Percentiles rank a stretch among this genome's conserved stretches.
These are phyloP conservation scores for Chymomyza procnemis DNA, from an alignment of 2,888 invertebrate species.

Conservation along the genomic window DNA sequence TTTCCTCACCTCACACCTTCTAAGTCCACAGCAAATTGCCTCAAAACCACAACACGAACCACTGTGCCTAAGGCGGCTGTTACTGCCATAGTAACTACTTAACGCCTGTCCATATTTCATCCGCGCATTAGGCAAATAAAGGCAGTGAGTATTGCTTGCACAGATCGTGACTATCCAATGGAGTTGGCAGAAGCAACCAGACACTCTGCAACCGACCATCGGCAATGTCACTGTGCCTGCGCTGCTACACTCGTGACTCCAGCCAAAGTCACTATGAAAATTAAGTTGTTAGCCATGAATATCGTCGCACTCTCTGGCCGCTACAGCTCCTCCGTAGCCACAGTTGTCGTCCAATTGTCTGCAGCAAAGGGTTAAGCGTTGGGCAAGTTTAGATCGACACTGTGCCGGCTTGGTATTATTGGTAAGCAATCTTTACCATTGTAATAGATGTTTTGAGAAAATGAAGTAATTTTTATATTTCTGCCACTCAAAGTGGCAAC, in stretches of 20 bases:
- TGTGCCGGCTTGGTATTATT: neutral
- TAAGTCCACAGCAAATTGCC: no score
- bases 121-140: constrained; percentile 60
- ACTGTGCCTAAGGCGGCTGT: neutral
- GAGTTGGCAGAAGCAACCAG: constrained; percentile 11
- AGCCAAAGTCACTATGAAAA: neutral
- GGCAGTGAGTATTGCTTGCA: constrained; percentile 14
- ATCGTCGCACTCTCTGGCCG: neutral
- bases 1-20: no score
- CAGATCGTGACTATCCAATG: constrained; percentile 63
- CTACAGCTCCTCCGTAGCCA: neutral
- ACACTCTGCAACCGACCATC: neutral
- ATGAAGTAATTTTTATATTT: neutral
- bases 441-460: neutral
- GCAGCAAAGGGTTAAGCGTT: neutral
- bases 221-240: constrained; percentile 14
- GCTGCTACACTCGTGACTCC: neutral
- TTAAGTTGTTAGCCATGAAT: neutral
- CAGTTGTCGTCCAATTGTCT: neutral
- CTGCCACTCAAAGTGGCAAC: constrained; percentile 12
- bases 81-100: constrained; percentile 57
- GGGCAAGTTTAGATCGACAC: neutral
- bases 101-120: constrained; percentile 75
- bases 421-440: neutral
- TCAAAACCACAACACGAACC: neutral